Percentiles rank a stretch among this genome's conserved stretches.
Evolutionary conservation across 2,113 vertebrate species (phyloP).

Genomic region (Hucho hucho): DNA sequence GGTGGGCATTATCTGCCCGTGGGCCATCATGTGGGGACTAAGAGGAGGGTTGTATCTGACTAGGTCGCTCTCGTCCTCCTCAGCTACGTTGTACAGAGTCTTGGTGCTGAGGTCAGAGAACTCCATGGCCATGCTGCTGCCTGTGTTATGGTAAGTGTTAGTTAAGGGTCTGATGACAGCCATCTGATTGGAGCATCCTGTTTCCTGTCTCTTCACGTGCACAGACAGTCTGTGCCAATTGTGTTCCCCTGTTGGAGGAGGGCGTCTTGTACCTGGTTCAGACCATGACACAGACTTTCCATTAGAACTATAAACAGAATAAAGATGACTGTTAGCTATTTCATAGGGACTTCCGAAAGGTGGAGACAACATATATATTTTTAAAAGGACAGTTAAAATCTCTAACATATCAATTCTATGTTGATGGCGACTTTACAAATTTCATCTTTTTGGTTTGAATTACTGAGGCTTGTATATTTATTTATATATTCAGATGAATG

Average conservation of each 20-base stretch:
- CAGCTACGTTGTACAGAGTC: conserved; percentile 88
- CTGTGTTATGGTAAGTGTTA: conserved; percentile 87
- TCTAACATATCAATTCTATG: not conserved
- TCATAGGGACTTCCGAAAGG: conserved; percentile 69
- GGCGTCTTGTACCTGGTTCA: conserved; percentile 98
- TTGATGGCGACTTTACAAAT: not conserved
- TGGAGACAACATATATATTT: conserved; percentile 54
- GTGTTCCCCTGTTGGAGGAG: conserved; percentile 92
- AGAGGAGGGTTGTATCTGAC: conserved; percentile 74
- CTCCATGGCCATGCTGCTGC: conserved; percentile 65
- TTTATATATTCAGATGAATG: not conserved
- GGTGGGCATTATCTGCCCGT: conserved; percentile 68
- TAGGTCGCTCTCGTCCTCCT: conserved; percentile 81
- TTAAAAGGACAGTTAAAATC: conserved; percentile 22
- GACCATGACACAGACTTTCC: conserved; percentile 99
- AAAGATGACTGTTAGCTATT: conserved; percentile 80
- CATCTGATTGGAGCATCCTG: conserved; percentile 91
- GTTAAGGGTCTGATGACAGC: conserved; percentile 98
- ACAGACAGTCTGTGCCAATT: conserved; percentile 98
- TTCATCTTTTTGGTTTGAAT: not conserved
- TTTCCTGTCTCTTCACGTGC: conserved; percentile 94
- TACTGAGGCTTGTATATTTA: not conserved
- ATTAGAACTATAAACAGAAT: conserved; percentile 99
- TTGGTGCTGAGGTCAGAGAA: conserved; percentile 92
- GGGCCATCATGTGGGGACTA: conserved; percentile 83